Conservation (phyloP, 2,797 vertebrate species). For the Falco biarmicus region DNA sequence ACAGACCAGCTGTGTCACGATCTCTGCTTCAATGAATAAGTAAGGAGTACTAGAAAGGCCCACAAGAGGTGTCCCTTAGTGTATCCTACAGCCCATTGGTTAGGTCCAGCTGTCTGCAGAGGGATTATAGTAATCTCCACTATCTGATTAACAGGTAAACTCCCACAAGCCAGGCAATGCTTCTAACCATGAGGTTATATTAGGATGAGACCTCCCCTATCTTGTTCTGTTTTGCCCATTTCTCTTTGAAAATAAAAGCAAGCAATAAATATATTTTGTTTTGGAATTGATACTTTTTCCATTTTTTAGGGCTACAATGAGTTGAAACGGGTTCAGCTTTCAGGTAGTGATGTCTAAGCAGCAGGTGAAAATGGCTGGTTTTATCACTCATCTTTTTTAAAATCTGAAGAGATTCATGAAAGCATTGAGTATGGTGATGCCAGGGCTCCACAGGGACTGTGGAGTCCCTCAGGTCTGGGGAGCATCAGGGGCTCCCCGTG, state of each 20-base stretch:
- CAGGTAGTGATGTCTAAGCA: neutral
- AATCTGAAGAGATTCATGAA: neutral
- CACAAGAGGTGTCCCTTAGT: neutral
- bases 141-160: neutral
- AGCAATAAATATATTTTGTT: neutral
- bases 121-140: neutral
- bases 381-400: neutral
- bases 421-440: neutral
- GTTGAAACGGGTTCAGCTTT: neutral
- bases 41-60: neutral
- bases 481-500: fast-evolving
- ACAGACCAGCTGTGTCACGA: neutral
- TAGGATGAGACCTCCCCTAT: neutral
- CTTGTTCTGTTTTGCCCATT: neutral
- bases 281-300: neutral
- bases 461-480: neutral
- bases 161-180: neutral
- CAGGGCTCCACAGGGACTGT: neutral
- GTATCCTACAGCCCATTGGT: neutral
- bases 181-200: neutral
- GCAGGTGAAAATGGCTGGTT: neutral
- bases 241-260: neutral
- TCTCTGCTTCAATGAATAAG: neutral
- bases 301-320: neutral
- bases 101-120: neutral